Percentiles rank a stretch among this genome's conserved stretches.
Evolutionary conservation across 2,113 vertebrate genomes (phyloP).

Genomic region (Misgurnus mizolepis): DNA sequence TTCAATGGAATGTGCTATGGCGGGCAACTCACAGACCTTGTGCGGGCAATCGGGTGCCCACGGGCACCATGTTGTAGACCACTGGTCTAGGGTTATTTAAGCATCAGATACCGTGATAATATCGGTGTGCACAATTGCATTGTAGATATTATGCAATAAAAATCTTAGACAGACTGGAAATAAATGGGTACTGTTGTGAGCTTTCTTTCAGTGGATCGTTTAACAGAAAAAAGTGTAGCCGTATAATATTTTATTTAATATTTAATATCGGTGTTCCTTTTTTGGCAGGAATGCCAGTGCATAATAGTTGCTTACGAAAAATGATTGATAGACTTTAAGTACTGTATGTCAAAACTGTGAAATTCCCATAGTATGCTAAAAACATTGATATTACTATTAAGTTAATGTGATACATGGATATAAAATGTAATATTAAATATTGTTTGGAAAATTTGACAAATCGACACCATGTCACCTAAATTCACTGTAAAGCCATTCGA

Average conservation of each 20-base stretch:
- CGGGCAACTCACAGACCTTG: no score
- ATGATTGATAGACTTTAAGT: slow-evolving; percentile 3
- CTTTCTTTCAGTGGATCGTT: slow-evolving; percentile 9
- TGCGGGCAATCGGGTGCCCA: no score
- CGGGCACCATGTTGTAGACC: no score
- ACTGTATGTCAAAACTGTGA: background rate
- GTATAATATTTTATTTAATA: background rate
- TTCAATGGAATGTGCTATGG: no score
- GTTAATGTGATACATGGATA: background rate
- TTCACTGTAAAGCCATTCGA: slow-evolving; percentile 10
- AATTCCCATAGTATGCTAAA: background rate
- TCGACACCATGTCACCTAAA: background rate
- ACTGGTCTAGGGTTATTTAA: no score
- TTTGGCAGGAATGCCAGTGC: background rate
- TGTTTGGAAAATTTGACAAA: background rate
- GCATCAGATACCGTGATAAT: no score
- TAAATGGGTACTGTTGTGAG: background rate
- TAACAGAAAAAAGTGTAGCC: background rate
- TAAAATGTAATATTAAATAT: background rate
- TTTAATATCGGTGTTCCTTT: slow-evolving; percentile 1
- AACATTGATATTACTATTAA: slow-evolving; percentile 4
- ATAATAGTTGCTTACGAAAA: slow-evolving; percentile 9
- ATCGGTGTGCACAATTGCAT: background rate
- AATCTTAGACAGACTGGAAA: background rate
- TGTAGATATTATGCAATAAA: background rate